These are phyloP conservation scores for Drosophila suboccidentalis DNA, from an alignment of 2,888 invertebrate species.

Conservation along the genomic window DNA sequence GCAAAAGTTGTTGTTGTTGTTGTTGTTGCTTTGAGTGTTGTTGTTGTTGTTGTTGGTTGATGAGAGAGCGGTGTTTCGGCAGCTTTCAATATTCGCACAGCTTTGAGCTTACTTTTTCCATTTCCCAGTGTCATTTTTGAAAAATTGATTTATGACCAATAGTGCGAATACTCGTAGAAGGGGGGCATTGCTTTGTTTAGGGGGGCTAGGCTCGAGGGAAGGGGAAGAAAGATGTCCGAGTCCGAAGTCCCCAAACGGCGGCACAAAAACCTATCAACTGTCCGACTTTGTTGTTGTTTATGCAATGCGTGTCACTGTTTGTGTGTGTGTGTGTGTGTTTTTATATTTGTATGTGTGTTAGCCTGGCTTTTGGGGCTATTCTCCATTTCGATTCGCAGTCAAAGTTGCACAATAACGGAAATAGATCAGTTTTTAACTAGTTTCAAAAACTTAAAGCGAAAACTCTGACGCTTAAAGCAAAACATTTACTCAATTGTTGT, in stretches of 20 bases:
- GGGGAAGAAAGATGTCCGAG: not conserved
- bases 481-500: conserved; percentile 25
- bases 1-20: conserved; percentile 6
- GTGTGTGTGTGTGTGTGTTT: conserved; percentile 16
- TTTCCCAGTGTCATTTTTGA: conserved; percentile 78
- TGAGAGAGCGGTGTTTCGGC: conserved; percentile 33
- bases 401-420: conserved; percentile 67
- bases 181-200: conserved; percentile 18
- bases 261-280: conserved; percentile 77
- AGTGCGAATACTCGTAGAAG: conserved; percentile 33
- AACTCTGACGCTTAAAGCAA: conserved; percentile 45
- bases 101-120: conserved; percentile 82
- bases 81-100: conserved; percentile 74
- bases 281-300: conserved; percentile 53
- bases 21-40: conserved; percentile 2
- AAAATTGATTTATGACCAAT: conserved; percentile 80
- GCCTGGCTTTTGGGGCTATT: conserved; percentile 45
- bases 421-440: conserved; percentile 67
- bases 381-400: conserved; percentile 43
- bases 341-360: conserved; percentile 25
- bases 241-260: conserved; percentile 53
- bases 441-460: conserved; percentile 45
- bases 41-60: conserved; percentile 13
- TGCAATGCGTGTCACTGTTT: conserved; percentile 29
- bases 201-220: not conserved